phyloP scores from a whole-genome alignment of 2,797 vertebrate species.

The Microtus obscurus region DNA sequence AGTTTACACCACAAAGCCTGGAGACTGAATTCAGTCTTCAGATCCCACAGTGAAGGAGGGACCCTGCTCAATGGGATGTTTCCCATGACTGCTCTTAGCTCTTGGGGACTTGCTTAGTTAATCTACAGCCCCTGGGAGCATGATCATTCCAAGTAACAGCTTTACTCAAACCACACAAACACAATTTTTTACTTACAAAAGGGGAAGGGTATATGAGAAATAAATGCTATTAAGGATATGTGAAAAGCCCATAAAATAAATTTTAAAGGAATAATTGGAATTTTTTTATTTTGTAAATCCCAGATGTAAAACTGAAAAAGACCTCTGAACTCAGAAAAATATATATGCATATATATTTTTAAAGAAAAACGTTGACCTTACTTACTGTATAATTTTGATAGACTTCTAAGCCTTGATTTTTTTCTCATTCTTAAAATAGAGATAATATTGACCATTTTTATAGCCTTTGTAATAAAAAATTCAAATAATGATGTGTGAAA shows the following conservation, averaged over 20 bases:
- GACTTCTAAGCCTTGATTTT: conserved; percentile 19
- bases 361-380: background rate
- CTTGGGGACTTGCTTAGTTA: background rate
- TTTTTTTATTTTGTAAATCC: conserved; percentile 41
- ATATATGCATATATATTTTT: background rate
- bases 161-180: background rate
- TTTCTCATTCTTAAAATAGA: conserved; percentile 30
- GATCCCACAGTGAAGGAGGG: background rate
- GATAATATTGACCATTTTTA: background rate
- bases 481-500: background rate
- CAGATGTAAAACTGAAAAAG: background rate
- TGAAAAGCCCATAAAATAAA: background rate
- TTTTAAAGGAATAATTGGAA: background rate
- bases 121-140: background rate
- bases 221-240: background rate
- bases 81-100: background rate
- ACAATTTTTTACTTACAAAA: background rate
- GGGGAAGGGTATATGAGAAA: background rate
- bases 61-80: background rate
- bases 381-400: conserved; percentile 3
- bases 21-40: background rate
- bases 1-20: background rate
- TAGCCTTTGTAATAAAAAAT: background rate
- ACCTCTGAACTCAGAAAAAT: conserved; percentile 16
- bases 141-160: background rate